Conservation (phyloP, 2,797 vertebrate species). For the Phaenicophaeus curvirostris region DNA sequence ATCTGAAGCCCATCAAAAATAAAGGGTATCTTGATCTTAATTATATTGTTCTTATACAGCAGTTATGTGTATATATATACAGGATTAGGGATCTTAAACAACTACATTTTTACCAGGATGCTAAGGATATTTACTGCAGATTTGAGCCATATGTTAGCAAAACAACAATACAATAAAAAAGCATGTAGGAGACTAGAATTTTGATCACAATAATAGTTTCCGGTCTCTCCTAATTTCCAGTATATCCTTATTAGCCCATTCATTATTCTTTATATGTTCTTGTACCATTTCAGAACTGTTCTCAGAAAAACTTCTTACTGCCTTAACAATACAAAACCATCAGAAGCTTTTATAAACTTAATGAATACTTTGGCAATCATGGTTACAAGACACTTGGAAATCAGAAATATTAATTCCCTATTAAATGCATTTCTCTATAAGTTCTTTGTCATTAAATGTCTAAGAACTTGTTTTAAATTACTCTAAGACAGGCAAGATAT, state of each 20-base stretch:
- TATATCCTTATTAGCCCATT: conserved; percentile 14
- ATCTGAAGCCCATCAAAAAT: neutral
- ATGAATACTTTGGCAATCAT: conserved; percentile 31
- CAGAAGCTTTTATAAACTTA: conserved; percentile 49
- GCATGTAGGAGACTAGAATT: neutral
- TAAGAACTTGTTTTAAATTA: neutral
- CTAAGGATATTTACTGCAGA: neutral
- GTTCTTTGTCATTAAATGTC: neutral
- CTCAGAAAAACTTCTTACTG: conserved; percentile 50
- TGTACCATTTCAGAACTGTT: neutral
- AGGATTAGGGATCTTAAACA: neutral
- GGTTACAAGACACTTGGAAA: conserved; percentile 22
- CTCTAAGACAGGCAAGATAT: neutral
- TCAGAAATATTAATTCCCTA: neutral
- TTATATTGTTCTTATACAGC: neutral
- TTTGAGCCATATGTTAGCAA: neutral
- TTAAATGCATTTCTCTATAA: neutral
- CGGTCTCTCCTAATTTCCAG: neutral
- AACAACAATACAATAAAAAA: neutral
- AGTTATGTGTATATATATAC: neutral
- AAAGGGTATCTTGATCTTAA: neutral
- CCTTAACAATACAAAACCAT: conserved; percentile 34
- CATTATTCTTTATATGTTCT: conserved; percentile 24
- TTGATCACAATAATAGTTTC: neutral
- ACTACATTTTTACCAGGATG: neutral